Base-by-base conservation (phyloP, 2,113 vertebrate genomes). In the Marcusenius ussheri region DNA sequence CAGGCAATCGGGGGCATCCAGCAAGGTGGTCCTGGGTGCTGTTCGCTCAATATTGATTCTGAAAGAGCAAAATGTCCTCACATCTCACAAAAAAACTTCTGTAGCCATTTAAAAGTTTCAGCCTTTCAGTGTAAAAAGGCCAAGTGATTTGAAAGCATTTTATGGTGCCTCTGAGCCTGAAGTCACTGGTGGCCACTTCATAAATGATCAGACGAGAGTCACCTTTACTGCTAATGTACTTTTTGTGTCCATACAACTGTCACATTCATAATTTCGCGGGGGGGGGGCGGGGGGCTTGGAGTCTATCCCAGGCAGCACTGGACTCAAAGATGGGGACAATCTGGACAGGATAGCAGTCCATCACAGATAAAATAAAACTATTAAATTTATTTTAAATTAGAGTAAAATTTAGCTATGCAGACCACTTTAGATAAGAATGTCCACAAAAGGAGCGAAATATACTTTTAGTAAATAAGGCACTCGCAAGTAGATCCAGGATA, bases 1-100 rank as follows among this genome's bases (percentile, higher is more conserved):
- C 24, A 90, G 83, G 84, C 84, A 91, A 88, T 91, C 89, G 88
- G 86, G 21, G 66, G 39, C 62, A 85, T 88, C 74, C 66, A 31
- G 31, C 10, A 74, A 35, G 27, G 9, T 74, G 66, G n/a, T 15
- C 66, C 31, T 19, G 70, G 15, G 35, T 77, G 11, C 31, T 2
- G 21, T 31, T 77, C 2, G 5, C 31, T 77, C 70, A 77, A 6
- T 77, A 77, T 39, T 31, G n/a, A 13, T 74, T 74, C 27, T 15
- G 66, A 31, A 35, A 15, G 66, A 74, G 66, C 31, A n/a, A 62
- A n/a, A 62, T n/a, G 24, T n/a, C 56, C 56, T 62, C 56, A 58
- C 7, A 62, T 62, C 56, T 62, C 24, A n/a, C 56, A 7, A 7
- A 39, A 39, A 77, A 39, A 39, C 31, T 62, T 62, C 15, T 77